phyloP scores from a whole-genome alignment of 2,797 vertebrate species.

The Falco cherrug region DNA sequence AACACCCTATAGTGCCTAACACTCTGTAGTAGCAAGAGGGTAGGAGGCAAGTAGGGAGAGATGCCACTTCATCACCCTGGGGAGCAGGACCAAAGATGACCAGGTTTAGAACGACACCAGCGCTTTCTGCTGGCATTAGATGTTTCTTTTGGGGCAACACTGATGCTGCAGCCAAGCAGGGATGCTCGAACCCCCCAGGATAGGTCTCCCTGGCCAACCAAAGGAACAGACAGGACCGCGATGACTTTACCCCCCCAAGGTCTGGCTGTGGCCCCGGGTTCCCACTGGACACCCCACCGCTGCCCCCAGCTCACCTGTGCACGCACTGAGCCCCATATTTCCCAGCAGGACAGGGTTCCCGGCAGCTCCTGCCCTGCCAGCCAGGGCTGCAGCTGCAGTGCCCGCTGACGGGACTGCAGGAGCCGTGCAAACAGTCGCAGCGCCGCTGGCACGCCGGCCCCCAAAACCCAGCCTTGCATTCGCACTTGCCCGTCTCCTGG shows the following conservation, averaged over 20 bases:
- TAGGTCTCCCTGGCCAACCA: rapidly evolving
- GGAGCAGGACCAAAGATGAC: rapidly evolving
- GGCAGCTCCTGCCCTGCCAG: conserved; percentile 82
- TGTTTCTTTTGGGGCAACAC: not conserved
- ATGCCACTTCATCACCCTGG: not conserved
- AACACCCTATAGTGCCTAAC: rapidly evolving
- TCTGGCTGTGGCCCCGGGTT: no score
- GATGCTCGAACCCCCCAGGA: no score
- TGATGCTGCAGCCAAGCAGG: not conserved
- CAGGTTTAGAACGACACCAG: not conserved
- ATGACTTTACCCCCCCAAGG: rapidly evolving
- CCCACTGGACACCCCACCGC: rapidly evolving
- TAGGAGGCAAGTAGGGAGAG: not conserved
- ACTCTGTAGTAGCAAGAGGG: no score
- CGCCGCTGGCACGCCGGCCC: conserved; percentile 79
- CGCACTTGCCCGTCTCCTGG: conserved; percentile 83
- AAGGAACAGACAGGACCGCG: rapidly evolving
- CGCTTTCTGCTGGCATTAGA: not conserved
- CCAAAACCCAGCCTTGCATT: conserved; percentile 83
- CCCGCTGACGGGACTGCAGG: conserved; percentile 77
- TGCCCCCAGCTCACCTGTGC: conserved; percentile 72
- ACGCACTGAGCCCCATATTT: conserved; percentile 83
- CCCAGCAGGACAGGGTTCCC: conserved; percentile 78
- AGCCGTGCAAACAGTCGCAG: conserved; percentile 84
- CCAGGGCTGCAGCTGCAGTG: conserved; percentile 86